Evolutionary conservation across 2,888 invertebrate species (phyloP).

Genomic region (Bombyx huttoni): DNA sequence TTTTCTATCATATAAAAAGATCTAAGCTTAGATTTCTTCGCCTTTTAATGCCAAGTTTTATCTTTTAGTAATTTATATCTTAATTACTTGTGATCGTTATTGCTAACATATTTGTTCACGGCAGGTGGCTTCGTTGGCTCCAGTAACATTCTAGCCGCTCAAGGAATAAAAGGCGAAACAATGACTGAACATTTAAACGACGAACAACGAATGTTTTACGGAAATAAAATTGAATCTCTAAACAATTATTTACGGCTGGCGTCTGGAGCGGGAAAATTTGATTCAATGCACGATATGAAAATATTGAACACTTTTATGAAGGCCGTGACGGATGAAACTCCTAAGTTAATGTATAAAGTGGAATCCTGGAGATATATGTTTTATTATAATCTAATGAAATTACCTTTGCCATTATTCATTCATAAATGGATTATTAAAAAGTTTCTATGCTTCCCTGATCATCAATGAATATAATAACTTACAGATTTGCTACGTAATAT

Average conservation of each 20-base stretch:
- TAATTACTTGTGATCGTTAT: too few relatives aligned
- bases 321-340: slow-evolving; percentile 73
- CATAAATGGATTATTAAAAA: slow-evolving; percentile 74
- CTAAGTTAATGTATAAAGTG: slow-evolving; percentile 76
- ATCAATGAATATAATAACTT: slow-evolving; percentile 7
- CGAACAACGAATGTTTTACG: slow-evolving; percentile 77
- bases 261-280: slow-evolving; percentile 42
- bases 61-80: too few relatives aligned
- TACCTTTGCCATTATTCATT: slow-evolving; percentile 67
- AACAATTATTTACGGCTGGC: slow-evolving; percentile 69
- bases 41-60: too few relatives aligned
- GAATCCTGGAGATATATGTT: slow-evolving; percentile 77
- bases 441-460: slow-evolving; percentile 76
- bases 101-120: slow-evolving; percentile 11
- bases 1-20: too few relatives aligned
- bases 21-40: too few relatives aligned
- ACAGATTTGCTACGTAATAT: background rate
- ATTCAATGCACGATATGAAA: slow-evolving; percentile 64
- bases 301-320: slow-evolving; percentile 75
- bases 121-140: slow-evolving; percentile 78
- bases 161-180: slow-evolving; percentile 70
- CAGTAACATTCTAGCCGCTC: slow-evolving; percentile 79
- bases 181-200: slow-evolving; percentile 77
- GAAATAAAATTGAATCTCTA: slow-evolving; percentile 76
- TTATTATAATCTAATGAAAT: slow-evolving; percentile 76